Percentiles rank a stretch among this genome's conserved stretches.
Evolutionary conservation across 2,888 invertebrate genomes (phyloP).

Genomic region (Laothoe populi): DNA sequence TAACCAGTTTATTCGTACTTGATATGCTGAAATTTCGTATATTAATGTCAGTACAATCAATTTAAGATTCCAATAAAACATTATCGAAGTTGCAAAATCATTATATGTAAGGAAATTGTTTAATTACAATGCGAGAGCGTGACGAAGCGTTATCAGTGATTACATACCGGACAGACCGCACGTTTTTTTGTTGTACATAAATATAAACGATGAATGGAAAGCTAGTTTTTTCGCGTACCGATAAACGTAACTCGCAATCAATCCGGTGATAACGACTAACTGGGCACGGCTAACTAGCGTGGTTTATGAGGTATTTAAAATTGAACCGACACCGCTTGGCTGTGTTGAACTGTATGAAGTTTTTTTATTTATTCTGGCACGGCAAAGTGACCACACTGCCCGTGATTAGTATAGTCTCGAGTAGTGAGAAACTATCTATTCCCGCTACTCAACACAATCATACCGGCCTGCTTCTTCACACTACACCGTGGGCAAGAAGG

Average conservation of each 20-base stretch:
- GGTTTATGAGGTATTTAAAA: neutral
- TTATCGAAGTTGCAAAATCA: neutral
- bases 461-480: too few species aligned
- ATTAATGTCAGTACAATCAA: neutral
- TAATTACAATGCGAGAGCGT: constrained; percentile 4
- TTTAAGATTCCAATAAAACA: neutral
- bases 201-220: constrained; percentile 45
- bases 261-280: constrained; percentile 20
- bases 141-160: constrained; percentile 49
- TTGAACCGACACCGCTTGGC: neutral
- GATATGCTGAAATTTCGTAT: too few species aligned
- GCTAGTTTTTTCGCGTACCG: constrained; percentile 41
- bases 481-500: too few species aligned
- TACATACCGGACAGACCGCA: constrained; percentile 40
- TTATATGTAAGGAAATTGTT: constrained; percentile 14
- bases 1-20: too few species aligned
- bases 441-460: too few species aligned
- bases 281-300: neutral
- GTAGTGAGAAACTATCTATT: too few species aligned
- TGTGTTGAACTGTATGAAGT: too few species aligned
- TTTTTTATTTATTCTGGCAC: too few species aligned
- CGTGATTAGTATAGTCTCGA: too few species aligned
- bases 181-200: constrained; percentile 43
- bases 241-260: constrained; percentile 35
- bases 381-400: too few species aligned